Evolutionary conservation across 2,113 vertebrate genomes (phyloP).

Genomic region (Grammomys dolichurus): DNA sequence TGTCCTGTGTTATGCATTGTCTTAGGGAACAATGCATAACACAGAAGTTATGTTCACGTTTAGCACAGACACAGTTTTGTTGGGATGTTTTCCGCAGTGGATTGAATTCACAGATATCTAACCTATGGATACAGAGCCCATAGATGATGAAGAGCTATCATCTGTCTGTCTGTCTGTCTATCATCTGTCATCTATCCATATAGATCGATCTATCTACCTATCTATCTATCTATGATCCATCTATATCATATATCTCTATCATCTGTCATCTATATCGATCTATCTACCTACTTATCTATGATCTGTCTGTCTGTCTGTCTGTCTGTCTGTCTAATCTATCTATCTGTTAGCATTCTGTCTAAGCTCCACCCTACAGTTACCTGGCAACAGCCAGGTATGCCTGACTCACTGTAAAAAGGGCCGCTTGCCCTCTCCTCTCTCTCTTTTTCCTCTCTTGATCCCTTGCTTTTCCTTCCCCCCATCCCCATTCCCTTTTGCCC

Average conservation of each 20-base stretch:
- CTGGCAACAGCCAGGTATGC: too few species aligned
- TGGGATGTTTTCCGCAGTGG: neutral
- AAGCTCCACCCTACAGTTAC: too few species aligned
- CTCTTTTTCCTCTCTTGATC: too few species aligned
- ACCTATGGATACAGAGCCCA: neutral
- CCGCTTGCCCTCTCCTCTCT: too few species aligned
- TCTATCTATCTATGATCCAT: neutral
- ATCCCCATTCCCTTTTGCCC: too few species aligned
- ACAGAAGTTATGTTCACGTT: neutral
- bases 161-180: neutral
- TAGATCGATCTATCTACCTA: neutral
- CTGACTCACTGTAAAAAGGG: too few species aligned
- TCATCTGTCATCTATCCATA: neutral
- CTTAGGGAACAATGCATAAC: neutral
- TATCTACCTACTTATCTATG: neutral
- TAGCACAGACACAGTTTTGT: neutral
- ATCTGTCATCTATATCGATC: too few species aligned
- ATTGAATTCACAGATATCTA: neutral
- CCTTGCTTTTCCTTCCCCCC: too few species aligned
- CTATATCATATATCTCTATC: neutral
- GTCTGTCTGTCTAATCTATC: too few species aligned
- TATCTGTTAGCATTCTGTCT: too few species aligned
- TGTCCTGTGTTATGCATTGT: neutral
- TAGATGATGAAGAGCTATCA: neutral
- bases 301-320: neutral